These are phyloP conservation scores for Rotaria macrura DNA, from an alignment of 2,888 invertebrate genomes.

Conservation along the genomic window DNA sequence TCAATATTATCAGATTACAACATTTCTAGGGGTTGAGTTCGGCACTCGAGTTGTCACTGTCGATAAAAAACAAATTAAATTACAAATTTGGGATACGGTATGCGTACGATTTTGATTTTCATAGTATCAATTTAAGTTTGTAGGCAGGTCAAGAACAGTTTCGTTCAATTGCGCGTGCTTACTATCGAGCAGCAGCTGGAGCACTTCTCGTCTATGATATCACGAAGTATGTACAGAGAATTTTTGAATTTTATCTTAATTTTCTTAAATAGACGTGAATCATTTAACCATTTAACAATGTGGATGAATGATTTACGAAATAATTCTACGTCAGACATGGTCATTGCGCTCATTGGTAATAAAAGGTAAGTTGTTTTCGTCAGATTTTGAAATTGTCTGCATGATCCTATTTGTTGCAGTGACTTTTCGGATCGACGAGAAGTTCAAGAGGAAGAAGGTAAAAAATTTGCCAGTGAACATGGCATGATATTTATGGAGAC, in stretches of 20 bases:
- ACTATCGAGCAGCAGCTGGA: constrained; percentile 96
- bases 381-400: not conserved
- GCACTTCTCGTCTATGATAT: constrained; percentile 97
- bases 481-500: constrained; percentile 99
- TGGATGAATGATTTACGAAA: constrained; percentile 99
- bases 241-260: not conserved
- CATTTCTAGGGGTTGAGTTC: constrained; percentile 69
- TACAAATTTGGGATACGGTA: constrained; percentile 97
- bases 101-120: no score
- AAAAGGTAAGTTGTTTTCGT: constrained; percentile 63
- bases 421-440: constrained; percentile 93
- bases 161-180: constrained; percentile 93
- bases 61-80: constrained; percentile 97
- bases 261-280: constrained; percentile 62
- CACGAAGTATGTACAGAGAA: constrained; percentile 53
- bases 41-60: constrained; percentile 99
- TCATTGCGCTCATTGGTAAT: constrained; percentile 99
- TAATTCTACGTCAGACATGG: constrained; percentile 99
- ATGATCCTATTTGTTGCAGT: constrained; percentile 53
- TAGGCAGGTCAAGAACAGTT: constrained; percentile 64
- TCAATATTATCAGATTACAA: not conserved
- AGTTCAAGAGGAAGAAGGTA: constrained; percentile 96
- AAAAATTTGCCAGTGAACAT: constrained; percentile 98
- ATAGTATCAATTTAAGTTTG: no score
- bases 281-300: constrained; percentile 95